Evolutionary conservation across 2,113 vertebrate genomes (phyloP).

Genomic region (Nycticebus coucang): DNA sequence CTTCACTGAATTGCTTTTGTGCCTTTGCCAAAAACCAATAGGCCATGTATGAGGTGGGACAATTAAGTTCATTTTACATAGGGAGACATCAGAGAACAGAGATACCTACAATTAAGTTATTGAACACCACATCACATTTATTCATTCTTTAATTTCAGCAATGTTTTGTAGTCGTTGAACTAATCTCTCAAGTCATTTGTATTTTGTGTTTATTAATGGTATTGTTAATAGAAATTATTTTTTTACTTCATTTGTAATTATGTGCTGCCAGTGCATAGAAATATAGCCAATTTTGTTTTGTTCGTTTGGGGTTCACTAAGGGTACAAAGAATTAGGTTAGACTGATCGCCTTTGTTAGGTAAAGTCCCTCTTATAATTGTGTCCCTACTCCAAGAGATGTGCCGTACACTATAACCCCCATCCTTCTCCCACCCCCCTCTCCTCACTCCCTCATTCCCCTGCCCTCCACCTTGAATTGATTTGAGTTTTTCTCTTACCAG

Average conservation of each 20-base stretch:
- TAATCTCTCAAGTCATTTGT: background rate
- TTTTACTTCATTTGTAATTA: background rate
- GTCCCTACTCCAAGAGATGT: too few relatives aligned
- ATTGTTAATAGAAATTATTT: background rate
- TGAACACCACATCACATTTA: background rate
- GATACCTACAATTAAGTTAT: background rate
- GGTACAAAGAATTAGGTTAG: too few relatives aligned
- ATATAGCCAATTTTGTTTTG: background rate
- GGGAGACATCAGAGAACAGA: background rate
- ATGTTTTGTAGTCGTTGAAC: background rate
- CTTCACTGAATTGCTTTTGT: background rate
- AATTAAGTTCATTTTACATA: background rate
- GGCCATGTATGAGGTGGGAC: background rate
- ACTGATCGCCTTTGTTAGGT: too few relatives aligned
- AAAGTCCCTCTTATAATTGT: too few relatives aligned
- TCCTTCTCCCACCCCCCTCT: too few relatives aligned
- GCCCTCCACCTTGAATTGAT: too few relatives aligned
- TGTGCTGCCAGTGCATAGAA: background rate
- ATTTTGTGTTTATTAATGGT: background rate
- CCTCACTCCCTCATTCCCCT: too few relatives aligned
- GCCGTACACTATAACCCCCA: too few relatives aligned
- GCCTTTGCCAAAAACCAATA: background rate
- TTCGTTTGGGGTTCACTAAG: too few relatives aligned
- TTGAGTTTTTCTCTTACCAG: too few relatives aligned
- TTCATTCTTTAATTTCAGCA: slow-evolving; percentile 6